Base-by-base conservation (phyloP, 2,113 vertebrate genomes). In the Zingel zingel region DNA sequence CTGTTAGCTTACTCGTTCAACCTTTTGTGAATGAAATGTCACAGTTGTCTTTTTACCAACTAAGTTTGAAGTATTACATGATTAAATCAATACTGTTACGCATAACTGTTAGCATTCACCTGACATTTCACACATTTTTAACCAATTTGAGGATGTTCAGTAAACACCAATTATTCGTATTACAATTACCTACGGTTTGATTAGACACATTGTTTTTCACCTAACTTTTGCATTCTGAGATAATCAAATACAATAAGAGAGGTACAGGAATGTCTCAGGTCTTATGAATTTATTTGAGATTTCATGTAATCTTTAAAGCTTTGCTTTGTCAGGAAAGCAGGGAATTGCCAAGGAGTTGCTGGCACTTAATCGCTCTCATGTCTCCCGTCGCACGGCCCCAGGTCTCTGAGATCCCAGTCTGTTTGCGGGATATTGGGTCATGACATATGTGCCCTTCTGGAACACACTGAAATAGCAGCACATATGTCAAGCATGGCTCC, bases 401-500 rank as follows among this genome's bases (percentile, higher is more conserved):
- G 51, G 51, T 74, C 79, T 30, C 54, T 79, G 64, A 68, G 67
- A 81, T 82, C 77, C 27, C 79, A 47, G 56, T 71, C 71, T 88
- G 85, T 50, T 50, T 59, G 54, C 74, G 61, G 58, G 69, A 83
- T 53, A 56, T 72, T 67, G 59, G 73, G 81, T 93, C 87, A 83
- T 78, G 88, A 89, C 82, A 86, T 86, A 85, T 47, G 67, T 74
- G 43, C 59, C 56, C 36, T 74, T 86, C 71, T 84, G 67, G 65
- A 86, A 73, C 75, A 62, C 33, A 59, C 88, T 68, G 66, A 92
- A 93, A 93, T 92, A 91, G 89, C 79, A 79, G 64, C 89, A 86
- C 92, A 92, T 92, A 93, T 91, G 88, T 85, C 47, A 2, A 81
- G 84, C 58, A 77, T 30, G 64, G 77, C 83, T 82, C 73, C 74